phyloP scores from a whole-genome alignment of 1,140 invertebrate genomes.

The Aphidius ervi region DNA sequence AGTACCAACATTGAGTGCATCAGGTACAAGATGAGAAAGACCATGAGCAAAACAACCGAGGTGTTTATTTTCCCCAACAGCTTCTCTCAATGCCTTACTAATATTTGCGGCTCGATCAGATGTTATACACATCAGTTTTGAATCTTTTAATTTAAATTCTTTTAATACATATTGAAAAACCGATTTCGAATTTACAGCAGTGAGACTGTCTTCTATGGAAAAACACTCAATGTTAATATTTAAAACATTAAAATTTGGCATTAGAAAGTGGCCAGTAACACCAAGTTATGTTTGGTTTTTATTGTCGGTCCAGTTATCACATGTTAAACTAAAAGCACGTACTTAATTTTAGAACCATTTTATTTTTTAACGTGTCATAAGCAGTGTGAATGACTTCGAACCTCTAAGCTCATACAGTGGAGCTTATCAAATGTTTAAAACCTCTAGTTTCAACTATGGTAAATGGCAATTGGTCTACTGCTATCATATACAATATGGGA shows the following conservation, averaged over 20 bases:
- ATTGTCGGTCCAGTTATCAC: too few species aligned
- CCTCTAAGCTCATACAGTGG: conserved; percentile 30
- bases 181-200: conserved; percentile 1
- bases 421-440: conserved; percentile 30
- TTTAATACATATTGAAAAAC: conserved; percentile 3
- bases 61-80: conserved; percentile 9
- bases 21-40: conserved; percentile 17
- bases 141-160: conserved; percentile 11
- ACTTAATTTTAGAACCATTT: not conserved
- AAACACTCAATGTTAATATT: conserved; percentile 7
- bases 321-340: too few species aligned
- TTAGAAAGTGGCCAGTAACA: too few species aligned
- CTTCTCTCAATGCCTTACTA: conserved; percentile 8
- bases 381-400: conserved; percentile 25
- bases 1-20: not conserved
- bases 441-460: conserved; percentile 30
- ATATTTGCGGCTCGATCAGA: conserved; percentile 18
- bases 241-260: too few species aligned
- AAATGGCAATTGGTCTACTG: conserved; percentile 30
- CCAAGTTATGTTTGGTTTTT: too few species aligned
- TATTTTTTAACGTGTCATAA: conserved; percentile 14
- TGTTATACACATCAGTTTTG: conserved; percentile 6
- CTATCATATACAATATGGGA: conserved; percentile 33
- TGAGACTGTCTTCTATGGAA: conserved; percentile 17
- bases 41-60: conserved; percentile 19